These are phyloP conservation scores for Nipponia nippon DNA, from an alignment of 2,113 vertebrate species.

Conservation along the genomic window DNA sequence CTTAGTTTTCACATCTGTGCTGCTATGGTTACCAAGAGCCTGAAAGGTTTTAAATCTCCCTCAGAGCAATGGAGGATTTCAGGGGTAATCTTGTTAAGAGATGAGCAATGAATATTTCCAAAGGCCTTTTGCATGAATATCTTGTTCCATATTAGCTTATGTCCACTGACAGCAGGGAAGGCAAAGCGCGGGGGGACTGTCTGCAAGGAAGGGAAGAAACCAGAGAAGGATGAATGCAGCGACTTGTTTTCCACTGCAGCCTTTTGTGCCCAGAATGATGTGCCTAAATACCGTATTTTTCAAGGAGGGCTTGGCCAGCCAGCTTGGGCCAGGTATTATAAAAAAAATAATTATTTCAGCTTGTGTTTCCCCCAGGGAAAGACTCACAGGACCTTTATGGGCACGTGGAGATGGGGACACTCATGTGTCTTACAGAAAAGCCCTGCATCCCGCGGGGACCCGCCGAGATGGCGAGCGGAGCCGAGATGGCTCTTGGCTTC, in stretches of 20 bases:
- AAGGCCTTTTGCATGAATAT: conserved; percentile 53
- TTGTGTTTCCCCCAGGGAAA: neutral
- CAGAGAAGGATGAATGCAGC: neutral
- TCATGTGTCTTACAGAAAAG: neutral
- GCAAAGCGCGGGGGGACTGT: neutral
- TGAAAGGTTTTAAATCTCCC: conserved; percentile 51
- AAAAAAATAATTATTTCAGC: too few species aligned
- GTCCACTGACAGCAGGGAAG: neutral
- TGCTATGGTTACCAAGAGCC: conserved; percentile 61
- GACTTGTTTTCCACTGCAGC: neutral
- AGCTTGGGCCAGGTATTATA: neutral
- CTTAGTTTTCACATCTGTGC: conserved; percentile 30
- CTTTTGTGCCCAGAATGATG: neutral
- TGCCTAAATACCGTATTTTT: neutral
- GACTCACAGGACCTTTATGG: neutral
- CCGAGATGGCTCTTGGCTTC: neutral
- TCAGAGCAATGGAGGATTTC: conserved; percentile 55
- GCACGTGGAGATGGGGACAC: neutral
- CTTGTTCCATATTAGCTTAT: neutral
- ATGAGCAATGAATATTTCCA: conserved; percentile 69
- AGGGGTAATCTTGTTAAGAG: conserved; percentile 66
- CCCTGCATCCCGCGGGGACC: accelerated
- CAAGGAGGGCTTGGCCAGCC: neutral
- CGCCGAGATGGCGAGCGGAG: accelerated
- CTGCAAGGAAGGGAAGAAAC: neutral